Percentiles rank a stretch among this genome's conserved stretches.
These are phyloP conservation scores for Phortica variegata DNA, from an alignment of 1,140 invertebrate species.

Conservation along the genomic window DNA sequence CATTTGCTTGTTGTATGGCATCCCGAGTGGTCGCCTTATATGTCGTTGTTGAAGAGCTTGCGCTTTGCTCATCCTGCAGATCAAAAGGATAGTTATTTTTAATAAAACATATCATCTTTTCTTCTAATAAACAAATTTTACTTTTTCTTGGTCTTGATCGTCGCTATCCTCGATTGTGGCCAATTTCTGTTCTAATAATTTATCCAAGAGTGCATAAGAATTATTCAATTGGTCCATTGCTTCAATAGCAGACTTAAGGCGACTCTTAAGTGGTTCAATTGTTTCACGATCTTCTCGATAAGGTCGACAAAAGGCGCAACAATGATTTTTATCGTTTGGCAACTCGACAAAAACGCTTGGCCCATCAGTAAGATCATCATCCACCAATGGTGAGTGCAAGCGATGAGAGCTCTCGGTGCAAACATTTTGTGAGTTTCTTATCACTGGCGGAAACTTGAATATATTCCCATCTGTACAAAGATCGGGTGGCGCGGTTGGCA, in stretches of 20 bases:
- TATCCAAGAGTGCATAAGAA: conserved; percentile 35
- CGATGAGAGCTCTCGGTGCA: conserved; percentile 11
- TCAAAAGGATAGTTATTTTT: no score
- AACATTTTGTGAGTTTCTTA: no score
- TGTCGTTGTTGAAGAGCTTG: conserved; percentile 3
- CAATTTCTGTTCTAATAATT: conserved; percentile 34
- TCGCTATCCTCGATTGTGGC: conserved; percentile 34
- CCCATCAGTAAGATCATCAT: no score
- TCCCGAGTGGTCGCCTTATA: not conserved
- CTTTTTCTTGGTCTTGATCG: conserved; percentile 14
- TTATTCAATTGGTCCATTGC: conserved; percentile 39
- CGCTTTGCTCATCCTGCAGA: not conserved
- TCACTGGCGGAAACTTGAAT: conserved; percentile 40
- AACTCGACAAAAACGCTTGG: no score
- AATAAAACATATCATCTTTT: no score
- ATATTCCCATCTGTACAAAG: conserved; percentile 38
- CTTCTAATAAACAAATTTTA: not conserved
- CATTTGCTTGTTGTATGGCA: conserved; percentile 24
- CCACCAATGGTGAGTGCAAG: conserved; percentile 34
- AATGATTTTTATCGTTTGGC: conserved; percentile 40
- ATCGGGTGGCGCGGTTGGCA: conserved; percentile 49
- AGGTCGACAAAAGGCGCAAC: conserved; percentile 31
- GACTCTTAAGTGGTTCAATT: conserved; percentile 39
- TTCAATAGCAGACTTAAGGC: conserved; percentile 37
- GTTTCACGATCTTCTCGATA: conserved; percentile 37